Percentiles rank a stretch among this genome's conserved stretches.
These are phyloP conservation scores for Otus sunia DNA, from an alignment of 2,113 vertebrate genomes.

Conservation along the genomic window DNA sequence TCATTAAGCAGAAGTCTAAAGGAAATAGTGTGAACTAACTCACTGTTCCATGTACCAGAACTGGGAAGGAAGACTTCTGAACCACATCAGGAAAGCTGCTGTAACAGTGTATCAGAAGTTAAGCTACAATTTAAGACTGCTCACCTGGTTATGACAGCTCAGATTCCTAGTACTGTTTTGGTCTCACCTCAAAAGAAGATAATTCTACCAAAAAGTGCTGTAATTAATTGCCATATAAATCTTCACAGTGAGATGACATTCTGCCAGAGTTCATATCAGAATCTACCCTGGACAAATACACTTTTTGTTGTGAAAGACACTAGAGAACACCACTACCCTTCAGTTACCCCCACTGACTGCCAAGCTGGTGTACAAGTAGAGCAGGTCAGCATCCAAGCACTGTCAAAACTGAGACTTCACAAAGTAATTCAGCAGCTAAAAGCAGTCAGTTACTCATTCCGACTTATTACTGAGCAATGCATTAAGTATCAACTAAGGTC, in stretches of 20 bases:
- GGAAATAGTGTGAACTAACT: not conserved
- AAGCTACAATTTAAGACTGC: not conserved
- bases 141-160: not conserved
- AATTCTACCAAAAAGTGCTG: not conserved
- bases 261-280: fast-evolving
- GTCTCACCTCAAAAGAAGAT: not conserved
- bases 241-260: not conserved
- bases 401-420: not conserved
- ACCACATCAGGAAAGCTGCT: not conserved
- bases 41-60: not conserved
- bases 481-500: not conserved
- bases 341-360: not conserved
- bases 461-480: not conserved
- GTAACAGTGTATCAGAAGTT: not conserved
- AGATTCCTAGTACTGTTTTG: not conserved
- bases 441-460: not conserved
- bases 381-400: not conserved
- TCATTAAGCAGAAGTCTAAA: not conserved
- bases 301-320: not conserved
- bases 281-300: not conserved
- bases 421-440: not conserved
- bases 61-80: not conserved
- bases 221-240: not conserved
- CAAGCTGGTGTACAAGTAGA: not conserved
- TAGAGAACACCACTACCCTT: not conserved